Base-by-base conservation (phyloP, 2,113 vertebrate genomes). In the Myanophis thanlyinensis region DNA sequence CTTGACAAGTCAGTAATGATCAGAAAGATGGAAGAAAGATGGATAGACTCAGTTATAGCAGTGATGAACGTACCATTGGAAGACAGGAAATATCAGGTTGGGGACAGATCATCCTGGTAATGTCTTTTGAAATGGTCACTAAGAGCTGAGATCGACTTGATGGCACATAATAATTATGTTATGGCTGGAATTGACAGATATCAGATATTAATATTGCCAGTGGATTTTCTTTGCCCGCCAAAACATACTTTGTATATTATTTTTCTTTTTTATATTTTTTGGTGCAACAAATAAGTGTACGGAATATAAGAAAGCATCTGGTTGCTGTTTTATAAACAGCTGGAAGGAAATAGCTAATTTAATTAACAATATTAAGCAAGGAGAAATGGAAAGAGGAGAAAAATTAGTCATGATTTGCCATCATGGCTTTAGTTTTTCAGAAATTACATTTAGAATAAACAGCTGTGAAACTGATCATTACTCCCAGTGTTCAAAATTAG, bases 351-450 rank as follows among this genome's bases (percentile, higher is more conserved):
- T 92, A 94, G 88, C 87, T 47, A 89, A 62, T 87, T 93, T 96
- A 93, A 96, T 93, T 96, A 95, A 92, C 91, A 92, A 92, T 73
- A 94, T 62, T 92, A 95, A 62, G 5, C 40, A 93, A 92, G 90
- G 15, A 92, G 18, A 93, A 86, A 91, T 12, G 85, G 44, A 46
- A 44, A 93, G 27, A 56, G 4, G 4, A 15, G 90, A 35, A 93
- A 92, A 92, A 95, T 95, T 94, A 95, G 92, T 96, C 93, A 52
- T 92, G 95, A 95, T 89, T 93, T 95, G 86, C 90, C 80, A 94
- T 54, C 88, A 92, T 92, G 87, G 30, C 40, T 95, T 88, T 87
- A 95, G 47, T 51, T 93, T 95, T 84, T 23, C 84, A 93, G 67
- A 90, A 95, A 96, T 48, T 93, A 89, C 22, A 93, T 89, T 95